Conservation (phyloP, 2,113 vertebrate species). For the Gambusia holbrooki region DNA sequence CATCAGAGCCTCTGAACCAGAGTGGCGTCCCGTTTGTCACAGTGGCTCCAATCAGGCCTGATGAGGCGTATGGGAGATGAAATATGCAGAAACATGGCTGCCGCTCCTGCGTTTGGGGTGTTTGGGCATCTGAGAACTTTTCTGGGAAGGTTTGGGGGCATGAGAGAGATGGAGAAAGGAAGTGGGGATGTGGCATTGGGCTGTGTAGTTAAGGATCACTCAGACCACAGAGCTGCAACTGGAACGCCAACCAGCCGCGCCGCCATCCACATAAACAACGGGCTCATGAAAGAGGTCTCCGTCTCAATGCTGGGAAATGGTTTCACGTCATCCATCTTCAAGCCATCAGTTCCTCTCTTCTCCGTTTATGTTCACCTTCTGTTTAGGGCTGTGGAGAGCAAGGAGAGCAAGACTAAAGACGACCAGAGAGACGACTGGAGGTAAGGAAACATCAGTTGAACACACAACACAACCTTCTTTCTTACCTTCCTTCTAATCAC, state of each 20-base stretch:
- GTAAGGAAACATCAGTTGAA: too few species aligned
- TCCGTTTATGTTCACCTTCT: conserved; percentile 12
- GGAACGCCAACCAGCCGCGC: conserved; percentile 62
- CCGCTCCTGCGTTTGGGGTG: background rate
- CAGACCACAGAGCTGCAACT: conserved; percentile 55
- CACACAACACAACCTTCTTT: too few species aligned
- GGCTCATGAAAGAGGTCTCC: conserved; percentile 53
- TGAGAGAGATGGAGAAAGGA: background rate
- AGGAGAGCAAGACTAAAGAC: too few species aligned
- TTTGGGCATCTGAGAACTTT: background rate
- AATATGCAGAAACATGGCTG: background rate
- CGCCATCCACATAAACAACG: conserved; percentile 60
- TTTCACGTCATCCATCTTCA: conserved; percentile 41
- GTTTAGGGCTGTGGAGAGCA: conserved; percentile 1
- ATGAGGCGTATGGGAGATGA: background rate
- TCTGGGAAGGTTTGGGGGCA: background rate
- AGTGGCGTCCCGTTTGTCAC: background rate
- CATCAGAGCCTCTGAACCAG: too few species aligned
- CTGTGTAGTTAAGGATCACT: conserved; percentile 70
- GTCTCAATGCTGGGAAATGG: conserved; percentile 23
- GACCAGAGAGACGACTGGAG: too few species aligned
- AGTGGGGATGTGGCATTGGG: conserved; percentile 47
- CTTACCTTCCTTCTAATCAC: too few species aligned
- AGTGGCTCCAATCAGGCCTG: background rate
- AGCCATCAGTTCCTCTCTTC: conserved; percentile 4